Evolutionary conservation across 2,797 vertebrate genomes (phyloP).

Genomic region (Leptoclinus maculatus): DNA sequence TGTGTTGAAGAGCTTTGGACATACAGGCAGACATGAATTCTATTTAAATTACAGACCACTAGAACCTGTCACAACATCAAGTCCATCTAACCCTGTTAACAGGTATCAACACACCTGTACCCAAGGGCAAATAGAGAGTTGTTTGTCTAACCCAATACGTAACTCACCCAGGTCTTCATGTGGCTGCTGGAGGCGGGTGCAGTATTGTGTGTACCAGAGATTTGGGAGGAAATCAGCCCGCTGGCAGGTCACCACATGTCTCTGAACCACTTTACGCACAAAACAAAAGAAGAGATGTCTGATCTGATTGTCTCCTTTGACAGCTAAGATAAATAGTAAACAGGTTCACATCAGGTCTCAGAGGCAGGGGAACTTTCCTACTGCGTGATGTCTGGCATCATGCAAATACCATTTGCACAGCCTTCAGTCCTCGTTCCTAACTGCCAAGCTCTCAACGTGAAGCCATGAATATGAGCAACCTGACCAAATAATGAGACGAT

Average conservation of each 20-base stretch:
- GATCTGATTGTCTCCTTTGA: neutral
- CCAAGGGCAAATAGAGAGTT: neutral
- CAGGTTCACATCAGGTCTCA: neutral
- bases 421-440: neutral
- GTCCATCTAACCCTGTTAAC: neutral
- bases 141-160: neutral
- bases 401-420: neutral
- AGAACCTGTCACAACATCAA: neutral
- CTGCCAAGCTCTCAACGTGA: neutral
- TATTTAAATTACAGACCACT: neutral
- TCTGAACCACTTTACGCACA: neutral
- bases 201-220: neutral
- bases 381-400: neutral
- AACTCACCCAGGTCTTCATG: neutral
- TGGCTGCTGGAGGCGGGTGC: neutral
- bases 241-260: slow-evolving; percentile 11
- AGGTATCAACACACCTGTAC: neutral
- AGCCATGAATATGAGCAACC: neutral
- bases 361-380: slow-evolving; percentile 3
- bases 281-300: neutral
- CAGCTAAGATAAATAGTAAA: neutral
- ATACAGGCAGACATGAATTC: neutral
- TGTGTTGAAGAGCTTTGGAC: neutral
- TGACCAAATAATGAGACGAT: neutral
- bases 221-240: neutral